Percentiles rank a stretch among this genome's conserved stretches.
phyloP scores from a whole-genome alignment of 2,113 vertebrate species.

The Passer montanus region DNA sequence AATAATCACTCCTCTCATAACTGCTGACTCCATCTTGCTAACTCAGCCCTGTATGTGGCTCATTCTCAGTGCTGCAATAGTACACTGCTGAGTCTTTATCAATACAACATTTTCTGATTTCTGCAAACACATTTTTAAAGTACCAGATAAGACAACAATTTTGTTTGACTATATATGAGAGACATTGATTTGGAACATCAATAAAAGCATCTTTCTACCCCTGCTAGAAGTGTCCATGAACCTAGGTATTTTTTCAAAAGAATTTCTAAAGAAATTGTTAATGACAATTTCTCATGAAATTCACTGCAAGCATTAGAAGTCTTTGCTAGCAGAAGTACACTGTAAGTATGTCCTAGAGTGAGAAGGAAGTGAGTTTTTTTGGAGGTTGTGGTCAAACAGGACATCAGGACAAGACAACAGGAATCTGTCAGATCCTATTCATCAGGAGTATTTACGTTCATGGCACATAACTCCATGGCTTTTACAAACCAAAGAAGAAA shows the following conservation, averaged over 20 bases:
- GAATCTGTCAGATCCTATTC: neutral
- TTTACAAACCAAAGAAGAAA: neutral
- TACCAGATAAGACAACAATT: neutral
- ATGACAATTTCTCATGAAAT: neutral
- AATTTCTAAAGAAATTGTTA: neutral
- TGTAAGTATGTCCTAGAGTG: neutral
- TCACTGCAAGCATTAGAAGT: neutral
- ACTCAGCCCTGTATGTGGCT: neutral
- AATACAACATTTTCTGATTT: neutral
- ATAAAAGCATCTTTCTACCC: neutral
- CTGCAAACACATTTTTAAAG: neutral
- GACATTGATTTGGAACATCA: neutral
- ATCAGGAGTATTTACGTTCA: neutral
- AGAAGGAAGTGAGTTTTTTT: no score
- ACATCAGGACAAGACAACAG: neutral
- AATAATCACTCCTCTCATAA: neutral
- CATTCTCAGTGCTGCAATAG: neutral
- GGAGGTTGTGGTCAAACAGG: no score
- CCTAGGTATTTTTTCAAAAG: neutral
- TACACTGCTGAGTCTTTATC: neutral
- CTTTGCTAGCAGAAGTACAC: neutral
- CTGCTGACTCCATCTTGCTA: neutral
- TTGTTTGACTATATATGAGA: neutral
- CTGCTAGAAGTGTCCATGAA: neutral
- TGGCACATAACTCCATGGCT: neutral